phyloP scores from a whole-genome alignment of 2,888 invertebrate species.

The Hypsopygia costalis region DNA sequence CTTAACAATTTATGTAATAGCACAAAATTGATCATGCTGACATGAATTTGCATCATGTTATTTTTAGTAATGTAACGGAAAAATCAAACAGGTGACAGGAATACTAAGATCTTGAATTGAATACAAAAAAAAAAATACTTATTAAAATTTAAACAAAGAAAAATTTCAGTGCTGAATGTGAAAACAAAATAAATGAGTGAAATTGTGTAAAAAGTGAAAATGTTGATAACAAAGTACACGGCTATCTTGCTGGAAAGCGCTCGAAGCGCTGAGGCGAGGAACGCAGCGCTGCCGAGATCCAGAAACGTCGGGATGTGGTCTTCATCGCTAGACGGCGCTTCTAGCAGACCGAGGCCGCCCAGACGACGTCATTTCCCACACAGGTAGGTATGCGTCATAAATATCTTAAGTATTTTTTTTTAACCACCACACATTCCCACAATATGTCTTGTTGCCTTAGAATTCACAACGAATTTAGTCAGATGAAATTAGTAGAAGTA shows the following conservation, averaged over 20 bases:
- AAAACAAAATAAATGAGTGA: conserved; percentile 18
- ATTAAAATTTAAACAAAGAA: background rate
- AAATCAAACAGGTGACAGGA: too few relatives aligned
- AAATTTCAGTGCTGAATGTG: conserved; percentile 1
- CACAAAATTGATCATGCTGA: too few relatives aligned
- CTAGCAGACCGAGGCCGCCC: conserved; percentile 41
- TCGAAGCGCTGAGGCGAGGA: conserved; percentile 67
- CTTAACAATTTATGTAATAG: too few relatives aligned
- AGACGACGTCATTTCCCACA: conserved; percentile 54
- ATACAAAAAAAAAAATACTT: background rate
- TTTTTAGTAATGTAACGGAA: too few relatives aligned
- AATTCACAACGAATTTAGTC: too few relatives aligned
- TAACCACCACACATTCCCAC: too few relatives aligned
- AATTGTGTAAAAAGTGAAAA: conserved; percentile 39
- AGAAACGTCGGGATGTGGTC: conserved; percentile 43
- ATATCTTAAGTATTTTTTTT: too few relatives aligned
- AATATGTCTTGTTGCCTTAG: too few relatives aligned
- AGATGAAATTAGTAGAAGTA: too few relatives aligned
- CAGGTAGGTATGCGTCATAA: conserved; percentile 59
- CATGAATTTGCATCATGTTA: too few relatives aligned
- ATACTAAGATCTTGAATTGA: too few relatives aligned
- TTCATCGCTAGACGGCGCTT: conserved; percentile 52
- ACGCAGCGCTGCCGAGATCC: conserved; percentile 39
- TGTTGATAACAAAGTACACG: conserved; percentile 88
- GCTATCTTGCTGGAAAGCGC: conserved; percentile 84